Evolutionary conservation across 37 sponge, comb jelly and placozoan genomes (phyloP), one percentile per base, ranked within the genome.

Genomic region (Amphimedon queenslandica): DNA sequence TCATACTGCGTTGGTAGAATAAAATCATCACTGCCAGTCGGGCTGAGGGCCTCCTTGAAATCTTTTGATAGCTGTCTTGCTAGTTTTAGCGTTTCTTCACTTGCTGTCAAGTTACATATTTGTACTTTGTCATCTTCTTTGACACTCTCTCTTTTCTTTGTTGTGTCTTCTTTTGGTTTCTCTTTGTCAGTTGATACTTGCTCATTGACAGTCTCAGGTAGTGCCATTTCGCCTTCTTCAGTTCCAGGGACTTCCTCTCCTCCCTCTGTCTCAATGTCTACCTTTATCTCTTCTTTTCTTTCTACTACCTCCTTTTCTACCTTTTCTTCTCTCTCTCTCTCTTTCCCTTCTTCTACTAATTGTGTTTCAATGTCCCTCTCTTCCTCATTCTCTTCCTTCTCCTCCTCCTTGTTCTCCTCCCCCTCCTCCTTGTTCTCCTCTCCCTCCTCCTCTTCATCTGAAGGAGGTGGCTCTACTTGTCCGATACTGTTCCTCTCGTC

Each of bases 401-500:
- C n/a, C 10, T 36, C 43, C 34, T 33, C 30, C 69, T 24, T 34
- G 35, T 23, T 5, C 68, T 1, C 77, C 27, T 32, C 36, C 68
- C 35, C 53, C 4, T 29, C 67, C 42, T 37, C 40, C 42, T 67
- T 29, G 16, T 41, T 63, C 30, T 36, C 77, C 47, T 43, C 68
- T 67, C 67, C 51, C 55, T 5, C 58, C 28, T 29, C 10, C 73
- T 3, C 73, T 11, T 29, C 60, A 16, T 56, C 33, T 47, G 53
- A 47, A 47, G 53, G 13, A 47, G 53, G 53, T 47, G 53, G 53
- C 13, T 47, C 53, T 13, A 47, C 53, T 18, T 8, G 8, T 13
- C 53, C 53, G 8, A 13, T 8, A 47, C 13, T 13, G 8, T 13
- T 47, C 53, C 13, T 13, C 53, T 47, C 53, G 13, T 47, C 53